Conservation (phyloP, 2,888 invertebrate genomes). For the Hirtodrosophila alboralis region DNA sequence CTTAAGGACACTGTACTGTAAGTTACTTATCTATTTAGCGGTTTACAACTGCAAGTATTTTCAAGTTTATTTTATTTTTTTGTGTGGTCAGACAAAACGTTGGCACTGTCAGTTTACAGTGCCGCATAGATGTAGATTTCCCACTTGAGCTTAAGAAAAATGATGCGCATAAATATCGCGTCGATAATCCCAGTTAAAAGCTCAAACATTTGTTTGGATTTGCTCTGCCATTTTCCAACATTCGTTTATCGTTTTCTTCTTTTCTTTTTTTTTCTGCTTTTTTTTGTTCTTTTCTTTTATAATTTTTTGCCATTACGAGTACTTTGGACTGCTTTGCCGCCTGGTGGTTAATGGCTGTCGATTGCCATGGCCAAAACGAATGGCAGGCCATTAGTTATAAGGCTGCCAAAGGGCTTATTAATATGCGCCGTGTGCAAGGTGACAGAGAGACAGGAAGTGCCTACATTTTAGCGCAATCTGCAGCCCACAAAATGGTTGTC, state of each 20-base stretch:
- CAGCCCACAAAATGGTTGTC: conserved; percentile 40
- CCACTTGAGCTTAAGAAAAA: conserved; percentile 56
- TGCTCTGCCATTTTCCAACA: conserved; percentile 48
- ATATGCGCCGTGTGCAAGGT: conserved; percentile 64
- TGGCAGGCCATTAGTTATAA: conserved; percentile 70
- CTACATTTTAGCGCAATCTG: conserved; percentile 56
- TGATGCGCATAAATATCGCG: conserved; percentile 70
- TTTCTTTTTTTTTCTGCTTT: conserved; percentile 22
- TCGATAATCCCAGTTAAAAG: conserved; percentile 76
- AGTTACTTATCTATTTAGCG: conserved; percentile 25
- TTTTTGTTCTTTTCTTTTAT: conserved; percentile 29
- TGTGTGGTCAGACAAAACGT: conserved; percentile 35
- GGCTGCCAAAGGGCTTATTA: conserved; percentile 74
- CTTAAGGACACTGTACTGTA: no score
- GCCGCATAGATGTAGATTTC: conserved; percentile 17
- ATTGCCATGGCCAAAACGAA: conserved; percentile 61
- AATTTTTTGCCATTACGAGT: conserved; percentile 37
- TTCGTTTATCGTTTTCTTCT: conserved; percentile 35
- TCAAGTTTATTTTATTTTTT: conserved; percentile 25
- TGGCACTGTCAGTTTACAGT: neutral
- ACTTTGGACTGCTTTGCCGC: conserved; percentile 25
- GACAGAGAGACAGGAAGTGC: conserved; percentile 41
- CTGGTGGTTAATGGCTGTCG: conserved; percentile 67
- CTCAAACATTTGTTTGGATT: conserved; percentile 76
- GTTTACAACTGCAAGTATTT: conserved; percentile 23